Percentiles rank a stretch among this genome's conserved stretches.
These are phyloP conservation scores for Malaclemys terrapin DNA, from an alignment of 2,113 vertebrate species.

Conservation along the genomic window DNA sequence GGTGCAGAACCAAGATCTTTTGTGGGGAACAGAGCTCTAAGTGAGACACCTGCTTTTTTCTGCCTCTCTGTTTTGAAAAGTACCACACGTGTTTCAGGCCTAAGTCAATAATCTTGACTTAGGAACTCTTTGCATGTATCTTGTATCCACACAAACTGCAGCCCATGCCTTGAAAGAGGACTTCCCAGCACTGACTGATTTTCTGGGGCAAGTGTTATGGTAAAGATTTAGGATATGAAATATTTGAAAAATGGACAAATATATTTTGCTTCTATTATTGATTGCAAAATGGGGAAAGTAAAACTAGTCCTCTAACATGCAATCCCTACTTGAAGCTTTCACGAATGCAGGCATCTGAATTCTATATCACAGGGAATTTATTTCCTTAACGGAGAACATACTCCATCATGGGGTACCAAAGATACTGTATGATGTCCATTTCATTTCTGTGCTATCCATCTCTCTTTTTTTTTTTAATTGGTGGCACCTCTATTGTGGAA, in stretches of 20 bases:
- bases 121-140: conserved; percentile 72
- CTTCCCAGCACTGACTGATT: background rate
- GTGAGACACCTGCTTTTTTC: conserved; percentile 71
- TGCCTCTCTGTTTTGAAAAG: conserved; percentile 43
- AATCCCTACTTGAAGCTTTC: background rate
- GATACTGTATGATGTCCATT: background rate
- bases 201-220: background rate
- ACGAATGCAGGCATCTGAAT: background rate
- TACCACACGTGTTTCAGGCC: conserved; percentile 72
- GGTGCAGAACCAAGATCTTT: background rate
- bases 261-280: background rate
- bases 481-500: background rate
- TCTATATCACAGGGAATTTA: background rate
- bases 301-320: background rate
- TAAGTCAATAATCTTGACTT: conserved; percentile 78
- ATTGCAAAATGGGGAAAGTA: background rate
- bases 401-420: background rate
- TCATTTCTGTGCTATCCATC: background rate
- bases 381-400: background rate
- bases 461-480: background rate
- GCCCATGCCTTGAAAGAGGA: background rate
- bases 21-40: conserved; percentile 48
- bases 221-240: background rate
- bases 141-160: conserved; percentile 64
- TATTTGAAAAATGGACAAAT: background rate